Evolutionary conservation across 2,113 vertebrate genomes (phyloP), one percentile per base, ranked within the genome.

Genomic region (Monopterus albus): DNA sequence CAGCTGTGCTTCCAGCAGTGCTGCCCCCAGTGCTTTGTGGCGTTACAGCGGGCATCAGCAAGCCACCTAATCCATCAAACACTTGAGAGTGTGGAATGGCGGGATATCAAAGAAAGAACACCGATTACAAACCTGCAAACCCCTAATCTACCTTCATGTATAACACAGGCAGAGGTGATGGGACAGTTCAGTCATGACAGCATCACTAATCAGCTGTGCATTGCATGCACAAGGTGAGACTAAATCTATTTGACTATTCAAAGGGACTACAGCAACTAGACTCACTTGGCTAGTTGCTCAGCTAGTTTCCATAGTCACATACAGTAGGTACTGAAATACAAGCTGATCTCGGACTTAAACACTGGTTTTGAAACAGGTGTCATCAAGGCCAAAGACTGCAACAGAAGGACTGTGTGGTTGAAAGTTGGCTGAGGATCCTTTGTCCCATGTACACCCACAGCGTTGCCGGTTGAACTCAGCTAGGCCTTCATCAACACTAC

Each of bases 11-110:
- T 15, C 91, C 90, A 35, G 79, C 45, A 1, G 84, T 85, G 87
- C 91, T 84, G 66, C 95, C 92, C 23, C 91, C 91, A 17, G 97
- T 96, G 79, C 95, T 96, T 75, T 98, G 87, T 52, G 97, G 96
- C 25, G 94, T 96, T 93, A 98, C 90, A 4, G 96, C 95, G 28
- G 98, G 97, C 94, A 99, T 98, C 81, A 99, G 95, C 90, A 99
- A 94, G 87, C 97, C 97, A 63, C 96, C 98, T 98, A 98, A 93
- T 85, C 95, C 97, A 88, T 92, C 97, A 88, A 99, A 97, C 90
- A 97, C 98, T 99, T 58, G 36, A 15, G 42, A 29, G 49, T 33
- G 45, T 33, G 49, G 17, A 61, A 51, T 60, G 43, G 25, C 21
- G 9, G 56, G 18, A 71, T 47, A 70, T 65, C 60, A 84, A 68